Evolutionary conservation across 2,113 vertebrate genomes (phyloP).

Genomic region (Brachyhypopomus occidentalis): DNA sequence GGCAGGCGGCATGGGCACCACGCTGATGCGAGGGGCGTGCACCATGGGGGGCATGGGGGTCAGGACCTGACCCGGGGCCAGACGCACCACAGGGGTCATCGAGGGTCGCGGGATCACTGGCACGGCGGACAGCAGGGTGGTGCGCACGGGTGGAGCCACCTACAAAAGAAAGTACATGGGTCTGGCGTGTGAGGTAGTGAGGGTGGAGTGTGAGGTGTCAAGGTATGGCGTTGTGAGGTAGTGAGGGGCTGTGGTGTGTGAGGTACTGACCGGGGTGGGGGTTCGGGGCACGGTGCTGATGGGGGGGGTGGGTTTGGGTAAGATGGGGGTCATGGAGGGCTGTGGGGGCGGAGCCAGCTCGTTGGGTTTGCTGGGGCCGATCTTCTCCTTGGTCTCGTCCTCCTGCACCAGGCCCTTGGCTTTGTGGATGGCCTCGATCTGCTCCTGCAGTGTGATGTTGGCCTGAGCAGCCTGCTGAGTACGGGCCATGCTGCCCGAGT

Average conservation of each 20-base stretch:
- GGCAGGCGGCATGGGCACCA: constrained; percentile 92
- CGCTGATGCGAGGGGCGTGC: constrained; percentile 89
- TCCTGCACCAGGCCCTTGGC: constrained; percentile 97
- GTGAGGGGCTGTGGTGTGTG: too few relatives aligned
- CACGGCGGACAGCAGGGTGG: constrained; percentile 89
- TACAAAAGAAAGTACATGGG: constrained; percentile 51
- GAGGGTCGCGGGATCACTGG: constrained; percentile 91
- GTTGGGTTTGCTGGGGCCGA: constrained; percentile 95
- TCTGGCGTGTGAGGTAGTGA: too few relatives aligned
- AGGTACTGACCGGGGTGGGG: constrained; percentile 68
- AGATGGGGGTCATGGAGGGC: constrained; percentile 72
- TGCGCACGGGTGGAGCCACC: constrained; percentile 87
- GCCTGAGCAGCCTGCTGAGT: constrained; percentile 98
- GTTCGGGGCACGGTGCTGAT: constrained; percentile 77
- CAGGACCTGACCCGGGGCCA: constrained; percentile 87
- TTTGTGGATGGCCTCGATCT: constrained; percentile 99
- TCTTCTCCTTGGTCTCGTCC: constrained; percentile 96
- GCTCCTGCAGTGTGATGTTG: constrained; percentile 98
- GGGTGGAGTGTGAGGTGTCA: too few relatives aligned
- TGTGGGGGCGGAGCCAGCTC: constrained; percentile 80
- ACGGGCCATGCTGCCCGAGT: constrained; percentile 98
- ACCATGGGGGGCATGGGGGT: constrained; percentile 92
- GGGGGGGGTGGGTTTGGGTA: constrained; percentile 81
- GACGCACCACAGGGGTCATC: constrained; percentile 87
- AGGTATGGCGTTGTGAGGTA: too few relatives aligned